Evolutionary conservation across 2,113 vertebrate species (phyloP).

Genomic region (Gulo gulo): DNA sequence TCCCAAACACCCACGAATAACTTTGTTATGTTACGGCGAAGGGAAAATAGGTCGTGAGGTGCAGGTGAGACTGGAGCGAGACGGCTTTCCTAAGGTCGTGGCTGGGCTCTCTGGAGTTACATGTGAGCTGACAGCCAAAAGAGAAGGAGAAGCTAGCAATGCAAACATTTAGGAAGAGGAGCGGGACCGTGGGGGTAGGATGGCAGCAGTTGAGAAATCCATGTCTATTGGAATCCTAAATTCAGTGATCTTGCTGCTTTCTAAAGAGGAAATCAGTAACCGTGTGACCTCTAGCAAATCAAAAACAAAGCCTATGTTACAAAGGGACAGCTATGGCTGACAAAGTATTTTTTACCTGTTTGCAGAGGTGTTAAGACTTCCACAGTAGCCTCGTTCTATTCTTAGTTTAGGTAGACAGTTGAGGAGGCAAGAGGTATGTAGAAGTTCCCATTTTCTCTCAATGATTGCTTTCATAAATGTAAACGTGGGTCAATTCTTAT

Average conservation of each 20-base stretch:
- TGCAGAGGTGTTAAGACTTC: background rate
- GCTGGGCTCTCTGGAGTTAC: background rate
- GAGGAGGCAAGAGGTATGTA: background rate
- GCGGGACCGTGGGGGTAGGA: background rate
- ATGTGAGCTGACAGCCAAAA: background rate
- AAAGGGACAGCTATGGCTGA: background rate
- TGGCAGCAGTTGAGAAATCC: background rate
- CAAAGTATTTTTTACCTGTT: background rate
- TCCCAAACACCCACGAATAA: background rate
- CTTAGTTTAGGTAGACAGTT: background rate
- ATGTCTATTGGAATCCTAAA: background rate
- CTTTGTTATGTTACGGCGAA: background rate
- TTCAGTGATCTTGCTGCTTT: background rate
- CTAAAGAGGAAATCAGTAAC: background rate
- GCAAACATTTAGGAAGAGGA: background rate
- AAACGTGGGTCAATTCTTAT: background rate
- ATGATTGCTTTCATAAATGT: background rate
- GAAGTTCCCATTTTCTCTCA: background rate
- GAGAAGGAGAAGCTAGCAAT: background rate
- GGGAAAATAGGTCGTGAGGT: background rate
- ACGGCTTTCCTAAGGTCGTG: background rate
- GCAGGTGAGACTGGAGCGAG: background rate
- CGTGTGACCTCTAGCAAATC: background rate
- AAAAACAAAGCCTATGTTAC: background rate
- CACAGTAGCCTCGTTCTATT: background rate